These are phyloP conservation scores for Coryphaenoides rupestris DNA, from an alignment of 2,113 vertebrate species.

Conservation along the genomic window DNA sequence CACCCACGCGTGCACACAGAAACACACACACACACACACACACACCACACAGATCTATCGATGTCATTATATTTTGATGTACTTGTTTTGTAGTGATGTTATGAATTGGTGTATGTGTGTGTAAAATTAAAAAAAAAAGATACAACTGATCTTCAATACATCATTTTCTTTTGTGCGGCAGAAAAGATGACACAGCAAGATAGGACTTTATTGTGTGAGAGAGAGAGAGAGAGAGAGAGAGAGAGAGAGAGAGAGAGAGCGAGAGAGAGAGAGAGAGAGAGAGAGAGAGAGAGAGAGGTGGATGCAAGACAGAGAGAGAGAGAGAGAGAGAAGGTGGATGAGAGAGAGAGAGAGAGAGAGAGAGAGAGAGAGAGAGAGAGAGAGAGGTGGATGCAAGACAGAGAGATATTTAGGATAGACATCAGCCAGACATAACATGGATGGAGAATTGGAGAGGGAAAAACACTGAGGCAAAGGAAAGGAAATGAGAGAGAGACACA, in stretches of 20 bases:
- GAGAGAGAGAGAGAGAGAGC: no score
- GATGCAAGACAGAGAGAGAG: constrained; percentile 4
- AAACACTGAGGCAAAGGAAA: no score
- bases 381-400: constrained; percentile 3
- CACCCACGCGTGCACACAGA: neutral
- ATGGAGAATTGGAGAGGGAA: neutral
- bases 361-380: neutral
- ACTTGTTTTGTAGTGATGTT: no score
- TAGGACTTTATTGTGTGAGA: no score
- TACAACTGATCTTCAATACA: no score
- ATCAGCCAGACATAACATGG: neutral
- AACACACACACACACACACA: neutral
- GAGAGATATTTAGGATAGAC: neutral
- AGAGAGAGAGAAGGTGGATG: no score
- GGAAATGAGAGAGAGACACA: neutral
- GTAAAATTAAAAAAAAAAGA: no score
- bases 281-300: constrained; percentile 3
- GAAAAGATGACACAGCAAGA: no score
- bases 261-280: neutral
- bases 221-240: neutral
- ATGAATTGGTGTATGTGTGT: no score
- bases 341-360: no score
- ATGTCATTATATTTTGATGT: no score
- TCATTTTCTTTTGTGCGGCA: no score
- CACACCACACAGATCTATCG: neutral